Percentiles rank a stretch among this genome's conserved stretches.
These are phyloP conservation scores for Romanogobio albipinnatus DNA, from an alignment of 2,113 vertebrate genomes.

Conservation along the genomic window DNA sequence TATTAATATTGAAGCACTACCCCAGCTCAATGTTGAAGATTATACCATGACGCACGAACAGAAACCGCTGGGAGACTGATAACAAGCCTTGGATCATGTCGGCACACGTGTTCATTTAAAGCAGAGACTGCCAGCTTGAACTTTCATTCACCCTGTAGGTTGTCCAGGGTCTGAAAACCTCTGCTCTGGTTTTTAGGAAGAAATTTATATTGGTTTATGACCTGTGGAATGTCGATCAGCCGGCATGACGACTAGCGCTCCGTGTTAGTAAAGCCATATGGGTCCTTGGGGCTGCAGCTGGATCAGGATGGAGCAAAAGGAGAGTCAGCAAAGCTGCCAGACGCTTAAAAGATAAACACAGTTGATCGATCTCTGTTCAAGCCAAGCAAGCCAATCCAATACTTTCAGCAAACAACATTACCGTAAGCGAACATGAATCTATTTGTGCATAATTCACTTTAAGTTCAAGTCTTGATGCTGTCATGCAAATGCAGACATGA, in stretches of 20 bases:
- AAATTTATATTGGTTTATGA: constrained; percentile 12
- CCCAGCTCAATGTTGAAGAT: background rate
- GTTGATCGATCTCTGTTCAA: constrained; percentile 4
- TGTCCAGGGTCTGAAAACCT: constrained; percentile 11
- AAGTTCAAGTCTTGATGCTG: background rate
- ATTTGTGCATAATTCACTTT: background rate
- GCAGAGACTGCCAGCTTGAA: background rate
- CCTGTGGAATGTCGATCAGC: background rate
- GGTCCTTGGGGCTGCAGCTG: constrained; percentile 10
- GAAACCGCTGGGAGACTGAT: background rate
- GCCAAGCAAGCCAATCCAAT: background rate
- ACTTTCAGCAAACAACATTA: background rate
- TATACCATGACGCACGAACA: background rate
- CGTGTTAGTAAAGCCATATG: constrained; percentile 16
- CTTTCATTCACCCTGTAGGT: background rate
- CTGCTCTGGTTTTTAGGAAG: background rate
- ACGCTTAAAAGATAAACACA: constrained; percentile 1
- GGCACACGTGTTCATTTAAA: constrained; percentile 14
- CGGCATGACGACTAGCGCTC: background rate
- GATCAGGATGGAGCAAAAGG: background rate
- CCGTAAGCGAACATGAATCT: constrained; percentile 1
- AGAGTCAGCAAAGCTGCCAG: background rate
- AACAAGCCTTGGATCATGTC: background rate
- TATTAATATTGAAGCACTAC: background rate
- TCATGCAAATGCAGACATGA: background rate